Evolutionary conservation across 2,888 invertebrate species (phyloP), one percentile per base, ranked within the genome.

Genomic region (Therioaphis trifolii): DNA sequence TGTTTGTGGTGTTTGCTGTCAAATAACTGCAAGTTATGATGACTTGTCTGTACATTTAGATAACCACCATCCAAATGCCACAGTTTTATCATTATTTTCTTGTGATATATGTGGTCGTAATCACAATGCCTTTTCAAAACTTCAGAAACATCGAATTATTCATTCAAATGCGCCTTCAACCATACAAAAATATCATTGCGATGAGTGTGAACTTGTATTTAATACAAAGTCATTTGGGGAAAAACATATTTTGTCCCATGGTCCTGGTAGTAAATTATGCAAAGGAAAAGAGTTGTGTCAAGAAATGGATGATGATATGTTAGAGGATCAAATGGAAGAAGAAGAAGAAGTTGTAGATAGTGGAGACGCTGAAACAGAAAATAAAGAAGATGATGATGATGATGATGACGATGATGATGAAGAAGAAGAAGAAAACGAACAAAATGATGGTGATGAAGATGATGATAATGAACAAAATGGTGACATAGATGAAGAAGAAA

Each of bases 1-100:
- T 0, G 91, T 91, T 1, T 92, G 91, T 85, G 92, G 92, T 0
- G 91, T 92, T 58, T 92, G 92, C 85, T 87, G 92, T 55, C 90
- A 91, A 86, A 89, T 91, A 0, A 91, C 91, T 86, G 87, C 88
- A 4, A 89, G 88, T 58, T 92, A 92, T 86, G 88, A 88, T 24
- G 88, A 89, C 63, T 87, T 92, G 11, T 89, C 90, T 69, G 87
- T 88, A n/a, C 91, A 91, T 86, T 86, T 91, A 52, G 88, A 89
- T 49, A 88, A 89, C 58, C 89, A 88, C 0, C 92, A 92, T 86
- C 90, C 86, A 89, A 35, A 89, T 89, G 12, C 88, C 90, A 61
- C 87, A 90, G 85, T 58, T 29, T 91, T 91, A 0, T 91, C 91
- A 75, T 91, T 91, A 86, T 91, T 91, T 85, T 91, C 91, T 0